Percentiles rank a stretch among this genome's conserved stretches.
These are phyloP conservation scores for Melangyna quadrimaculata DNA, from an alignment of 2,888 invertebrate species.

Conservation along the genomic window DNA sequence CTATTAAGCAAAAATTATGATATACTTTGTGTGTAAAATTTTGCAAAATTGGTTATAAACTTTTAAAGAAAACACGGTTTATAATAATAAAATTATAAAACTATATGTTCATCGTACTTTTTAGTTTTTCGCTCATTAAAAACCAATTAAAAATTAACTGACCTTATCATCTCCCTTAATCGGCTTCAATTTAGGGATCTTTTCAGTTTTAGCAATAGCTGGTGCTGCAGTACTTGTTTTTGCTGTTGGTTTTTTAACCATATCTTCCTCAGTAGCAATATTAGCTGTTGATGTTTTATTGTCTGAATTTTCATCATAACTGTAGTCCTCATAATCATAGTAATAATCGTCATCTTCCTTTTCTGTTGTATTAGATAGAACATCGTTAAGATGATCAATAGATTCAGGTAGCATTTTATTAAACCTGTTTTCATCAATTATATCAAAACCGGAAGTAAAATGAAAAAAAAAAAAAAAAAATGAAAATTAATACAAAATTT, in stretches of 20 bases:
- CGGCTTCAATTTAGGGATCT: slow-evolving; percentile 73
- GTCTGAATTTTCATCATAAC: slow-evolving; percentile 74
- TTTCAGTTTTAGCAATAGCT: slow-evolving; percentile 72
- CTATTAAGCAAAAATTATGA: no score
- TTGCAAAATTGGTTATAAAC: no score
- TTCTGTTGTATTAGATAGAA: slow-evolving; percentile 73
- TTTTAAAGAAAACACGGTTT: no score
- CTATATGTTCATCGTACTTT: no score
- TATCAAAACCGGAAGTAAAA: slow-evolving; percentile 12
- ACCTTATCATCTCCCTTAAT: slow-evolving; percentile 75
- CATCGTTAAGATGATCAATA: slow-evolving; percentile 70
- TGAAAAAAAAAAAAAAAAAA: not conserved
- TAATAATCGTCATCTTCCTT: slow-evolving; percentile 76
- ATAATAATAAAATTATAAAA: no score
- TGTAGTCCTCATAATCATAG: slow-evolving; percentile 76
- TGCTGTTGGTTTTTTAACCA: slow-evolving; percentile 12
- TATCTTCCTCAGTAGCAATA: slow-evolving; percentile 72
- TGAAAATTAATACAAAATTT: slow-evolving; percentile 7
- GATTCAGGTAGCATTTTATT: slow-evolving; percentile 78
- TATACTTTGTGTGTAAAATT: no score
- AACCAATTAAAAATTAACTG: not conserved
- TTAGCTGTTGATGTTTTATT: slow-evolving; percentile 71
- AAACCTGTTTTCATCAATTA: slow-evolving; percentile 74
- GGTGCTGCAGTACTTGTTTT: slow-evolving; percentile 68
- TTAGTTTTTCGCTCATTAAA: no score